Percentiles rank a stretch among this genome's conserved stretches.
phyloP scores from a whole-genome alignment of 2,888 invertebrate species.

The Helleia helle region DNA sequence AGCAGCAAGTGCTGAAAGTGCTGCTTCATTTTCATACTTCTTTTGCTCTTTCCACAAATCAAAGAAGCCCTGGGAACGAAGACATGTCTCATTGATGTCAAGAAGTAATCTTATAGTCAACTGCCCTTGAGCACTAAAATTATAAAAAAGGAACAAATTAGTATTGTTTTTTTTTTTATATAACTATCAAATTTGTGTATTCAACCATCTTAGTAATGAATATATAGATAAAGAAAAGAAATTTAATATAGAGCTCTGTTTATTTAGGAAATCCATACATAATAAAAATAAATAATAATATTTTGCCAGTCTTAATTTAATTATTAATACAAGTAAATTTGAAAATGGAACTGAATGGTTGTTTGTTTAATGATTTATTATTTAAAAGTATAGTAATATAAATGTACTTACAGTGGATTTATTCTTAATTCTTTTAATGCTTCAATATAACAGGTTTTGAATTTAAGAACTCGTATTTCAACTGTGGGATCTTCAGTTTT shows the following conservation, averaged over 20 bases:
- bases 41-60: conserved; percentile 93
- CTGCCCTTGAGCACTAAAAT: conserved; percentile 80
- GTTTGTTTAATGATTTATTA: no score
- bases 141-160: conserved; percentile 7
- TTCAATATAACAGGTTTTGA: conserved; percentile 87
- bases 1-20: conserved; percentile 79
- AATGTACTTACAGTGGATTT: conserved; percentile 86
- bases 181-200: no score
- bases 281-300: no score
- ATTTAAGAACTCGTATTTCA: conserved; percentile 83
- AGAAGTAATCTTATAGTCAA: conserved; percentile 92
- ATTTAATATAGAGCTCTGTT: no score
- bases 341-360: no score
- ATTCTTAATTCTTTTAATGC: conserved; percentile 82
- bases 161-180: no score
- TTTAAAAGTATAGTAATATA: no score
- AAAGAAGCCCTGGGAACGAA: conserved; percentile 92
- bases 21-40: conserved; percentile 87
- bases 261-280: no score
- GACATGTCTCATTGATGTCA: conserved; percentile 92
- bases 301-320: no score
- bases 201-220: no score
- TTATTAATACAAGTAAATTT: no score
- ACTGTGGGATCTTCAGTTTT: conserved; percentile 85
- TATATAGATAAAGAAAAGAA: no score